phyloP scores from a whole-genome alignment of 1,140 invertebrate genomes.

The Lamellibrachia luymesi region DNA sequence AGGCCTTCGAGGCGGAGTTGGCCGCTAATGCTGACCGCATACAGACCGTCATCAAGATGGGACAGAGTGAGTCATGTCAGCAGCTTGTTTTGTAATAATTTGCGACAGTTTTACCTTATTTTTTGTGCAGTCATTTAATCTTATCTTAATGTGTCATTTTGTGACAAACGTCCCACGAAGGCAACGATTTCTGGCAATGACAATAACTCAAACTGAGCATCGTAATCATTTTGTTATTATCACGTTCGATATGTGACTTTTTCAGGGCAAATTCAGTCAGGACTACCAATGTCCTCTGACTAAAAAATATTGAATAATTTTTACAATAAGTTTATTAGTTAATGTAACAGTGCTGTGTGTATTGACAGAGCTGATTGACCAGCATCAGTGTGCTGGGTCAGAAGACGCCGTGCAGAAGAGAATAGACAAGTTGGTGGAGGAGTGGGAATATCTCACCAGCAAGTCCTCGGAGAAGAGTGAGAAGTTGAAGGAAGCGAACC shows the following conservation, averaged over 20 bases:
- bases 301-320: background rate
- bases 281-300: background rate
- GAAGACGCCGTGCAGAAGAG: slow-evolving; percentile 65
- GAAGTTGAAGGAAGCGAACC: slow-evolving; percentile 97
- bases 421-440: slow-evolving; percentile 91
- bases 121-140: too few species aligned
- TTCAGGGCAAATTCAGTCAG: background rate
- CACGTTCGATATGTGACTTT: background rate
- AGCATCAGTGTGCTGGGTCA: slow-evolving; percentile 59
- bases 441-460: slow-evolving; percentile 97
- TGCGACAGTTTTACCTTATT: too few species aligned
- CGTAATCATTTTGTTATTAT: too few species aligned
- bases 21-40: slow-evolving; percentile 98
- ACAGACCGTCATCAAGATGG: slow-evolving; percentile 90
- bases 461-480: slow-evolving; percentile 97
- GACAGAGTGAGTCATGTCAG: slow-evolving; percentile 66
- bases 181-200: too few species aligned
- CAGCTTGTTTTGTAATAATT: background rate
- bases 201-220: too few species aligned
- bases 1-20: slow-evolving; percentile 98
- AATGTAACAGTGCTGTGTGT: background rate
- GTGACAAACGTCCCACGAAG: too few species aligned
- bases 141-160: too few species aligned
- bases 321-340: background rate
- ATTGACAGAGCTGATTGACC: slow-evolving; percentile 50